phyloP scores from a whole-genome alignment of 2,113 vertebrate genomes.

The Lontra canadensis region DNA sequence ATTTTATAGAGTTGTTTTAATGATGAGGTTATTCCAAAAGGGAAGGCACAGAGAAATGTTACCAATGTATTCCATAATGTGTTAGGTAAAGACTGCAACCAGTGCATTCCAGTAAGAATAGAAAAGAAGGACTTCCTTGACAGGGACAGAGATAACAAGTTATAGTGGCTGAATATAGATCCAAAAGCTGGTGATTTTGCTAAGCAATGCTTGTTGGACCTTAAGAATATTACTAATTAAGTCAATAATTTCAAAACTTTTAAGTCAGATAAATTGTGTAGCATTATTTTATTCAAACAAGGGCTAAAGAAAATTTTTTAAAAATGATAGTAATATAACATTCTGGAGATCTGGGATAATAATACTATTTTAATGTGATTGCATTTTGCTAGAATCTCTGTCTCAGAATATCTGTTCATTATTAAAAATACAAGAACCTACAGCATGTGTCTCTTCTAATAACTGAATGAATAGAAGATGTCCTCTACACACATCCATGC shows the following conservation, averaged over 20 bases:
- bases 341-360: neutral
- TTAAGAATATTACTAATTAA: neutral
- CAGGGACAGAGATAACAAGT: neutral
- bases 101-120: neutral
- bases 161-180: neutral
- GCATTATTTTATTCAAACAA: neutral
- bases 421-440: neutral
- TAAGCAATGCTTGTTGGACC: neutral
- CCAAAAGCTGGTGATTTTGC: neutral
- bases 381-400: neutral
- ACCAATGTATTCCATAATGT: neutral
- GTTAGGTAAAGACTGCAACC: neutral
- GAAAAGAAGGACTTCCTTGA: neutral
- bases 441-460: neutral
- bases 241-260: neutral
- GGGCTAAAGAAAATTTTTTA: neutral
- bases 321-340: neutral
- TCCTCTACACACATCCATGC: neutral
- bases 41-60: neutral
- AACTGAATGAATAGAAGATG: neutral
- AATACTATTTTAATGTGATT: neutral
- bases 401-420: neutral
- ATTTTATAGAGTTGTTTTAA: neutral
- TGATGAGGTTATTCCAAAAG: neutral
- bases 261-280: neutral